These are phyloP conservation scores for Euwallacea similis DNA, from an alignment of 1,140 invertebrate species.

Conservation along the genomic window DNA sequence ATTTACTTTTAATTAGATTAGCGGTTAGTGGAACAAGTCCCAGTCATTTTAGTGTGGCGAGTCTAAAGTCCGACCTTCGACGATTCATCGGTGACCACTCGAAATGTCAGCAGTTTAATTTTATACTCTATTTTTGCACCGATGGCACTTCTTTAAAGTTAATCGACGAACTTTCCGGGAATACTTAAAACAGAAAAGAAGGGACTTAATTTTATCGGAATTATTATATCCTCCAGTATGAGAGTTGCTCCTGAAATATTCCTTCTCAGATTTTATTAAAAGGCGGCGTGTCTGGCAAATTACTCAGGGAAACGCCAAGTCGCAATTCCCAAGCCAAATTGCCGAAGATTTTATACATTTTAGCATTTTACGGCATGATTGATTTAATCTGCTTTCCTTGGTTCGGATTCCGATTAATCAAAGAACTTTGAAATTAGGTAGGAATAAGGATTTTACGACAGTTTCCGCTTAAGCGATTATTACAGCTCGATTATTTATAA, in stretches of 20 bases:
- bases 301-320: slow-evolving; percentile 8
- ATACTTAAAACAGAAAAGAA: neutral
- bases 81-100: neutral
- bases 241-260: no score
- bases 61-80: slow-evolving; percentile 14
- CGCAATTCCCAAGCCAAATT: slow-evolving; percentile 6
- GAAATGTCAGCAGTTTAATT: slow-evolving; percentile 16
- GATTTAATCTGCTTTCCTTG: slow-evolving; percentile 25
- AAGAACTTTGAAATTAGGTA: slow-evolving; percentile 14
- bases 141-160: neutral
- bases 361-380: slow-evolving; percentile 20
- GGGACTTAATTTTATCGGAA: neutral
- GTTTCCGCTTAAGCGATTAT: neutral
- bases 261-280: slow-evolving; percentile 7
- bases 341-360: slow-evolving; percentile 19
- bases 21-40: slow-evolving; percentile 14
- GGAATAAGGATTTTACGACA: slow-evolving; percentile 5
- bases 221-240: neutral
- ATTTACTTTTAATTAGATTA: slow-evolving; percentile 16
- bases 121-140: neutral
- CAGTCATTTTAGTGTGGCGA: slow-evolving; percentile 9
- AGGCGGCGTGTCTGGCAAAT: slow-evolving; percentile 8
- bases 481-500: slow-evolving; percentile 7
- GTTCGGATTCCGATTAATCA: slow-evolving; percentile 13
- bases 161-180: neutral